Base-by-base conservation (phyloP, 1,140 invertebrate species). In the Drosophila trapezifrons region DNA sequence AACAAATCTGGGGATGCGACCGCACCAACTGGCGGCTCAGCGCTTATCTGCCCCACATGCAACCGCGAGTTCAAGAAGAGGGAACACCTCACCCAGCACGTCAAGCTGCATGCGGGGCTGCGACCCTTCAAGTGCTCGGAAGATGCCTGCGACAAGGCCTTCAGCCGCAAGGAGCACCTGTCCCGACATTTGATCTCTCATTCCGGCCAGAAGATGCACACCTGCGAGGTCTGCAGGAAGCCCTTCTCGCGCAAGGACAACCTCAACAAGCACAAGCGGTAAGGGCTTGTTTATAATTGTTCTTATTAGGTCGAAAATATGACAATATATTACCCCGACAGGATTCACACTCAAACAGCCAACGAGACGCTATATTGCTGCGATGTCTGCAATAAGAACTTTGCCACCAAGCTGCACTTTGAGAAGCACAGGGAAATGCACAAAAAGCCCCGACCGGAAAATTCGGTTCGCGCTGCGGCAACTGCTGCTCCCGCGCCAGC, bases 211-310 rank as follows among this genome's bases (percentile, higher is more conserved):
- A 96, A 96, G 73, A 94, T 95, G 90, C 96, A 95, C 80, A 93
- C 94, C 32, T 97, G 96, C 84, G 95, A 96, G 42, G 93, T 96
- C 7, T 97, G 96, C 90, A 94, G 94, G 4, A 96, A 96, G 80
- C 94, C 94, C 47, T 97, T 97, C 74, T 95, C 95, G 0, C 93
- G 96, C 2, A 96, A 96, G 79, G 95, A 96, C 78, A 96, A 96
- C 83, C 90, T 97, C 0, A 94, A 95, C 57, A 96, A 96, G 73
- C 96, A 97, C 90, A 93, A 94, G 57, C 94, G 87, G 91, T 92
- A 35, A 58, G 58, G 13, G 3, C 20, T 20, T 57, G 0, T 5
- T n/a, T 17, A 22, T 63, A 3, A 29, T 29, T 29, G 27, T 0
- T 9, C n/a, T 40, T 51, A 18, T 29, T 29, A 8, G 27, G 2